phyloP scores from a whole-genome alignment of 1,140 invertebrate genomes.

The Sarcophaga peregrina region DNA sequence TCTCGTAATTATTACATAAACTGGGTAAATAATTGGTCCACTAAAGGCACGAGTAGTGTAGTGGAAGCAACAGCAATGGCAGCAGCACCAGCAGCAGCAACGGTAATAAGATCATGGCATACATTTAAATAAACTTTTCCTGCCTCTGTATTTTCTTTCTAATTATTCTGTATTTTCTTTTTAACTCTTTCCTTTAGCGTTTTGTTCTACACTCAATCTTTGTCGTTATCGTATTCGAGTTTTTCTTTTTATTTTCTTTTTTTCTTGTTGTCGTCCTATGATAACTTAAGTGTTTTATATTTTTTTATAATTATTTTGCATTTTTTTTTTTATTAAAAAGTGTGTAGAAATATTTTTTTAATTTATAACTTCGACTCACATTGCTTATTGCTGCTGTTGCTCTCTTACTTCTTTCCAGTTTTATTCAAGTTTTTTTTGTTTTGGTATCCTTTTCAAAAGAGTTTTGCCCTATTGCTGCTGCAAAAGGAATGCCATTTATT shows the following conservation, averaged over 20 bases:
- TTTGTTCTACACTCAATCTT: background rate
- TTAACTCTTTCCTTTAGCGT: background rate
- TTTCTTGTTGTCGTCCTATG: too few species aligned
- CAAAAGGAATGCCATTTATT: background rate
- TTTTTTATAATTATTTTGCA: background rate
- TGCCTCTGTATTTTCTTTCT: background rate
- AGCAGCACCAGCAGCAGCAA: background rate
- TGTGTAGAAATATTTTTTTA: slow-evolving; percentile 14
- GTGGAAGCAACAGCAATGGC: background rate
- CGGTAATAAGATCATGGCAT: background rate
- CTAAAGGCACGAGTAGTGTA: background rate
- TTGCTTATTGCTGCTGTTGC: background rate
- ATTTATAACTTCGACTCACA: background rate
- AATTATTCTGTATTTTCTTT: background rate
- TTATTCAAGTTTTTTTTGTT: too few species aligned
- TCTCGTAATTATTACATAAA: background rate
- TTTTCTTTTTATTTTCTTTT: too few species aligned
- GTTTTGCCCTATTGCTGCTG: background rate
- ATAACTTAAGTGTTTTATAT: background rate
- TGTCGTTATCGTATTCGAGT: background rate
- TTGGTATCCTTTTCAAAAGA: background rate
- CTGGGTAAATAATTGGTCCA: slow-evolving; percentile 1
- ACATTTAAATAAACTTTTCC: slow-evolving; percentile 7
- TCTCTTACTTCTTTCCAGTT: background rate
- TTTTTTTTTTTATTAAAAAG: background rate